These are phyloP conservation scores for Halesus radiatus DNA, from an alignment of 1,140 invertebrate species.

Conservation along the genomic window DNA sequence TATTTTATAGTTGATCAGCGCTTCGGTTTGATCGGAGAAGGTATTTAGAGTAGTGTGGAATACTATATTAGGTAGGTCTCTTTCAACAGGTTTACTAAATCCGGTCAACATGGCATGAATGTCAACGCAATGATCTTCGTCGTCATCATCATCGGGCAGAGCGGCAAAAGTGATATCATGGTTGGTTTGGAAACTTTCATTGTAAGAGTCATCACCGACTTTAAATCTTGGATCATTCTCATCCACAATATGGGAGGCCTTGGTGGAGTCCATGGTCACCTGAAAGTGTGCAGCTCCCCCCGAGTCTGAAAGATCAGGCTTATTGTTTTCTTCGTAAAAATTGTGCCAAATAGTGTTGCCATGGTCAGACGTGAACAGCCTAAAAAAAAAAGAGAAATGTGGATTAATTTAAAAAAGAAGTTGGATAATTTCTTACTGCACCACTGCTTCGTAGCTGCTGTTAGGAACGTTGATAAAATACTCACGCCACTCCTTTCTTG, in stretches of 20 bases:
- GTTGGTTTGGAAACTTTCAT: slow-evolving; percentile 7
- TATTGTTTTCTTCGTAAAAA: slow-evolving; percentile 52
- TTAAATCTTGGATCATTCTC: background rate
- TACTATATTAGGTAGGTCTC: slow-evolving; percentile 37
- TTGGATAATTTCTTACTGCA: too few species aligned
- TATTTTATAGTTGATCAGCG: slow-evolving; percentile 52
- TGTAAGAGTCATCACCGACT: slow-evolving; percentile 1
- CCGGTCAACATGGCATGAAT: slow-evolving; percentile 31
- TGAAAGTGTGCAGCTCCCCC: slow-evolving; percentile 9
- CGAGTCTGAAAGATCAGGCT: slow-evolving; percentile 43
- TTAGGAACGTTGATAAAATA: background rate
- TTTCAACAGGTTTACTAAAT: slow-evolving; percentile 22
- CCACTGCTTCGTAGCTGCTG: too few species aligned
- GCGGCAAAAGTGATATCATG: slow-evolving; percentile 48
- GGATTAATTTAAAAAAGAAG: background rate
- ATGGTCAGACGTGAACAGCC: slow-evolving; percentile 51
- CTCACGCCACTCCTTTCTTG: slow-evolving; percentile 53
- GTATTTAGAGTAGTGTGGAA: slow-evolving; percentile 29
- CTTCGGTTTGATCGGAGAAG: slow-evolving; percentile 50
- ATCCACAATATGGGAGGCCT: too few species aligned
- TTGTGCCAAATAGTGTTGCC: slow-evolving; percentile 55
- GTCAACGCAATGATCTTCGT: slow-evolving; percentile 48
- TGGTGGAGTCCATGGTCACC: slow-evolving; percentile 8
- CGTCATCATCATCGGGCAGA: slow-evolving; percentile 35
- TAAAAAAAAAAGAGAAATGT: slow-evolving; percentile 43